Conservation (phyloP, 2,113 vertebrate species). For the Terrapene triunguis region DNA sequence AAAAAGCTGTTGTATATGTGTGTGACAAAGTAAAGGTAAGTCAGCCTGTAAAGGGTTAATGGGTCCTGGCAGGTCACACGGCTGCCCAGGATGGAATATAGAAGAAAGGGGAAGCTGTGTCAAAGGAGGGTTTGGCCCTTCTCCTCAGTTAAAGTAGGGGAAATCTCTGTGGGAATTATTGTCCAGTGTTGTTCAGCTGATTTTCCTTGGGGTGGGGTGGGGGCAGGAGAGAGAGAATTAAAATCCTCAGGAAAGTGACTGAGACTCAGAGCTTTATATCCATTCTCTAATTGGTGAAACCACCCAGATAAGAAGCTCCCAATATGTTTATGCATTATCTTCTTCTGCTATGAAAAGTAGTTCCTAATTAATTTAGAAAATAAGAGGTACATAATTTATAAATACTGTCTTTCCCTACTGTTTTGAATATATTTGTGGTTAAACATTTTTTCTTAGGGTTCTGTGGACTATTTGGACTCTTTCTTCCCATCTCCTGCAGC, state of each 20-base stretch:
- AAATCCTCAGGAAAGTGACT: not conserved
- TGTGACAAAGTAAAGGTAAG: not conserved
- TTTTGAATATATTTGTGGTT: not conserved
- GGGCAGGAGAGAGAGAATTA: not conserved
- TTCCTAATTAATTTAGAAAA: not conserved
- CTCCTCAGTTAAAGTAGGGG: too few species aligned
- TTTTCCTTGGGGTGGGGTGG: too few species aligned
- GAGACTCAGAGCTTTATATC: not conserved
- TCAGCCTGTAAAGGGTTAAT: not conserved
- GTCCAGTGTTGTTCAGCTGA: too few species aligned
- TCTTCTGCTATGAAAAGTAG: not conserved
- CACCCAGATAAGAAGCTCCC: not conserved
- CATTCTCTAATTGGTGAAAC: not conserved
- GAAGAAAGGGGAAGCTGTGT: not conserved
- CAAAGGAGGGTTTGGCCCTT: not conserved
- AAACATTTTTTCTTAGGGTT: not conserved
- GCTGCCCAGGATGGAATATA: not conserved
- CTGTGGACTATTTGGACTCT: not conserved
- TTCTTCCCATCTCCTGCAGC: not conserved
- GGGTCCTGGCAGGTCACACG: rapidly evolving
- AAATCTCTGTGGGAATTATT: too few species aligned
- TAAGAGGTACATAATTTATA: not conserved
- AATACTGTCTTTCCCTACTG: not conserved
- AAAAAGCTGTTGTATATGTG: rapidly evolving
- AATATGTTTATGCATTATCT: not conserved